A percentile compares a stretch with the other conserved stretches of the same genome.
phyloP scores from a whole-genome alignment of 2,888 invertebrate genomes.

The Scaptomyza cyrtandrae region DNA sequence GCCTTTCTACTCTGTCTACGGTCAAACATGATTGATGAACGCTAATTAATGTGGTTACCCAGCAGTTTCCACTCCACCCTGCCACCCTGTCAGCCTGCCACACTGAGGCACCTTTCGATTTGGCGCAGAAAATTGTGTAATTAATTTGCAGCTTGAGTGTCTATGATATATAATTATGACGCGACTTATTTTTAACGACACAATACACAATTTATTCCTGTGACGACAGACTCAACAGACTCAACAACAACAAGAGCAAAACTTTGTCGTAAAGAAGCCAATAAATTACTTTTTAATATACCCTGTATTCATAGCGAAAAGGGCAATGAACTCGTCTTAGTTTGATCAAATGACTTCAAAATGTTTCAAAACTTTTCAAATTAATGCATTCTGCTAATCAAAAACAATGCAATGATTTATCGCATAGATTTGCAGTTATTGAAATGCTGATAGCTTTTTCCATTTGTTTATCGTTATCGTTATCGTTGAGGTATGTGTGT shows the following conservation, averaged over 20 bases:
- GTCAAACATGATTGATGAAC: constrained; percentile 77
- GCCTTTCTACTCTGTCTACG: constrained; percentile 44
- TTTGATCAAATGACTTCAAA: too few species aligned
- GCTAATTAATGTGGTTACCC: constrained; percentile 73
- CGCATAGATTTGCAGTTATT: too few species aligned
- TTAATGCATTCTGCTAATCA: too few species aligned
- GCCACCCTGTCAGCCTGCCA: too few species aligned
- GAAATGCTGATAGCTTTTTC: neutral
- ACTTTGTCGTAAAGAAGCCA: neutral
- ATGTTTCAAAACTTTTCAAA: too few species aligned
- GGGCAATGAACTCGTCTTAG: too few species aligned
- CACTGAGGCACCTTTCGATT: constrained; percentile 11
- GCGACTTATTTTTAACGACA: constrained; percentile 12
- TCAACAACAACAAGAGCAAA: constrained; percentile 1
- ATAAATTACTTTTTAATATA: constrained; percentile 5
- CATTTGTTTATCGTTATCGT: neutral
- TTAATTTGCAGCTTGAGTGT: constrained; percentile 71
- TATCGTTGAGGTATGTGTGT: neutral
- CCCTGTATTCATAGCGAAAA: neutral
- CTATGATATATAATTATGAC: constrained; percentile 62
- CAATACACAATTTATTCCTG: neutral
- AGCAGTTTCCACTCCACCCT: neutral
- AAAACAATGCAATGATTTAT: too few species aligned
- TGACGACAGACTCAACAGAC: constrained; percentile 19
- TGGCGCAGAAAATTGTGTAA: constrained; percentile 60